phyloP scores from a whole-genome alignment of 2,888 invertebrate species.

The Heteropelma amictum region DNA sequence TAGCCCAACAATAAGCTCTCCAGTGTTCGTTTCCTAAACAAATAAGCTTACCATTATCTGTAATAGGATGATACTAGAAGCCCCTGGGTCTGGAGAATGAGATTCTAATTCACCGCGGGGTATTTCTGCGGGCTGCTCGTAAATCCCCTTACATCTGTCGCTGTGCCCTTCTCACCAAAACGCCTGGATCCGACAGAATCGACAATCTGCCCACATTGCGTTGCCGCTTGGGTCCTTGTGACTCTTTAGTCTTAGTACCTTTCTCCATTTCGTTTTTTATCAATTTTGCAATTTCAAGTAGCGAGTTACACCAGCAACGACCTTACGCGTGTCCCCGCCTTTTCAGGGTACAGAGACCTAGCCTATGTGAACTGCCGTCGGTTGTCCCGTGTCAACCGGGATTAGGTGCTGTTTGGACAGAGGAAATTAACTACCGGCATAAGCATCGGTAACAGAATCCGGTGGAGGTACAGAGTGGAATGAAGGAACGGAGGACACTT shows the following conservation, averaged over 20 bases:
- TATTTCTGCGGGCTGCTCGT: conserved; percentile 51
- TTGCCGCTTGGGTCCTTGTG: conserved; percentile 50
- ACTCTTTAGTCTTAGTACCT: too few species aligned
- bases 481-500: conserved; percentile 39
- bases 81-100: conserved; percentile 23
- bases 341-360: conserved; percentile 46
- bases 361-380: conserved; percentile 62
- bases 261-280: too few species aligned
- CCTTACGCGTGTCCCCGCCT: too few species aligned
- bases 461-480: conserved; percentile 12
- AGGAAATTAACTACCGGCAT: conserved; percentile 76
- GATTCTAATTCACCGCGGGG: conserved; percentile 47
- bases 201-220: too few species aligned
- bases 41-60: conserved; percentile 72
- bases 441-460: conserved; percentile 56
- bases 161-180: too few species aligned
- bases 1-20: conserved; percentile 47
- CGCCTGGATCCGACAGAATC: too few species aligned
- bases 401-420: conserved; percentile 77
- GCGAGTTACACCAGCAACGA: too few species aligned
- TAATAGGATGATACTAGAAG: conserved; percentile 68
- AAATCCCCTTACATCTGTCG: conserved; percentile 67
- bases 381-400: conserved; percentile 76
- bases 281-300: too few species aligned
- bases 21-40: conserved; percentile 67